Evolutionary conservation across 2,888 invertebrate species (phyloP), one percentile per base, ranked within the genome.

Genomic region (Drosophila neutralis): DNA sequence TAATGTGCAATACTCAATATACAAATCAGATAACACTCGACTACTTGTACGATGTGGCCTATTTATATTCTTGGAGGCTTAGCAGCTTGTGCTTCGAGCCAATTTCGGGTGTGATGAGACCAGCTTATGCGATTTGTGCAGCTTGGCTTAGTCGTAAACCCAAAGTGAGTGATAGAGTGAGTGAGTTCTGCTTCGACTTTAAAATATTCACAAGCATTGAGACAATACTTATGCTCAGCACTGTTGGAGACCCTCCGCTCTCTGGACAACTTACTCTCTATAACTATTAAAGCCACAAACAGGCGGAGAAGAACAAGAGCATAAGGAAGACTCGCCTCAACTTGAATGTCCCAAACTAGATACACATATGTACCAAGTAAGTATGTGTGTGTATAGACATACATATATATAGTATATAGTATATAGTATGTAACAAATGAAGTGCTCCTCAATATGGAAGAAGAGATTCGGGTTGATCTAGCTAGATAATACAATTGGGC

Each of bases 241-340:
- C 72, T 77, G 62, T 64, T 4, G 13, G 13, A 5, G 27, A 21
- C 21, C 31, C 24, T 45, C 21, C 10, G 33, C 21, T 29, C 40
- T 24, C 29, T 18, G 27, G 15, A n/a, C 63, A 35, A 54, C 27
- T 27, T 4, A 45, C 45, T 52, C n/a, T 21, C 2, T n/a, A n/a
- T 29, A 60, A 45, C 51, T 21, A 58, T 54, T 35, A 40, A 42
- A 40, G 45, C 18, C 29, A 51, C 18, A 36, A 36, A 36, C 36
- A 8, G 36, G 7, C 7, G 27, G 38, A 36, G 18, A 4, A 4
- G 18, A 35, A 54, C 2, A 24, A 11, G n/a, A n/a, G n/a, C n/a
- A n/a, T n/a, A n/a, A n/a, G n/a, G n/a, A n/a, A n/a, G 59, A 59
- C 24, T 52, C 15, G 7, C 33, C 7, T 40, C 33, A 59, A 35